Conservation (phyloP, 2,888 invertebrate species). For the Tupiocoris notatus region DNA sequence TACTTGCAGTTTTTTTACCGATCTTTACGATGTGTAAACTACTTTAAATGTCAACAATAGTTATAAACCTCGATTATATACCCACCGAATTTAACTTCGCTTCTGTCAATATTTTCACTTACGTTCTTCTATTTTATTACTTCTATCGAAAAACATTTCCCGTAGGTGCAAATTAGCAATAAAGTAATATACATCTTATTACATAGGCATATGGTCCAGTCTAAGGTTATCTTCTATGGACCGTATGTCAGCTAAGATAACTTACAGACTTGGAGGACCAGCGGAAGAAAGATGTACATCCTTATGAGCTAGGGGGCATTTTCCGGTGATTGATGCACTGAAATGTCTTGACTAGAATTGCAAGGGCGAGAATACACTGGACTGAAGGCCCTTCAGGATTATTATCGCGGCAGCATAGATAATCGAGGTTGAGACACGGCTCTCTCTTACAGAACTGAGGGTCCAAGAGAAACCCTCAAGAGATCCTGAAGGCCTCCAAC, state of each 20-base stretch:
- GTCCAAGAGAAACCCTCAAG: no score
- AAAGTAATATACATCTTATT: background rate
- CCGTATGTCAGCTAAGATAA: no score
- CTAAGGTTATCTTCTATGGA: no score
- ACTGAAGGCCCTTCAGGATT: background rate
- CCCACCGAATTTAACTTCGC: no score
- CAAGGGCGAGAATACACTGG: background rate
- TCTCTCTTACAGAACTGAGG: background rate
- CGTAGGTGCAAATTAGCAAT: no score
- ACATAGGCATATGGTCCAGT: background rate
- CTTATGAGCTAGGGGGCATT: conserved; percentile 10
- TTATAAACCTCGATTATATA: no score
- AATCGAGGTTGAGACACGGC: background rate
- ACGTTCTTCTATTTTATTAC: no score
- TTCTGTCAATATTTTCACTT: no score
- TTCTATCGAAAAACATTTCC: background rate
- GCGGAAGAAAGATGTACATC: conserved; percentile 25
- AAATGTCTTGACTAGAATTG: conserved; percentile 17
- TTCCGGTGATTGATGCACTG: background rate
- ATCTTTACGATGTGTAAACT: no score
- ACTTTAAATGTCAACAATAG: no score
- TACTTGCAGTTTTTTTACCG: no score
- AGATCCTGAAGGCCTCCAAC: no score
- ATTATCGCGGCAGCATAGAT: background rate
- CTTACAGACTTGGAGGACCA: conserved; percentile 12